A percentile compares a stretch with the other conserved stretches of the same genome.
Evolutionary conservation across 1,140 invertebrate species (phyloP).

Genomic region (Drosophila nikananu): DNA sequence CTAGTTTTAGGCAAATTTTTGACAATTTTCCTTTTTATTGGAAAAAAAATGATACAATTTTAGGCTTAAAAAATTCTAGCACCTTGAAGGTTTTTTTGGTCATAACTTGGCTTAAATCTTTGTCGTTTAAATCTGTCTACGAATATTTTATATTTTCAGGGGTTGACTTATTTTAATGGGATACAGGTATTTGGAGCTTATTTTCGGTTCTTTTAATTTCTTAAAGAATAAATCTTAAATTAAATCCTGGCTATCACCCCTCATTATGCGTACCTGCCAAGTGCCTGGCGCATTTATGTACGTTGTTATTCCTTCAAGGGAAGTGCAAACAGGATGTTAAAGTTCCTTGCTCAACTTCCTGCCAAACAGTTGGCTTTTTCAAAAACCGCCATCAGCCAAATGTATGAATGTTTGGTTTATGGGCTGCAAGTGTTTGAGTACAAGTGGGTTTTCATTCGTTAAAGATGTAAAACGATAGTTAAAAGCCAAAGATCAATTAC

Average conservation of each 20-base stretch:
- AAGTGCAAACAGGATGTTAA: slow-evolving; percentile 64
- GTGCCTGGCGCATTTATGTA: background rate
- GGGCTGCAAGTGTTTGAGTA: background rate
- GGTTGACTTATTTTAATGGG: background rate
- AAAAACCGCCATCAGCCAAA: slow-evolving; percentile 56
- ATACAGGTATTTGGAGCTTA: background rate
- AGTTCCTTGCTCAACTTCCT: slow-evolving; percentile 69
- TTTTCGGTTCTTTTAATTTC: background rate
- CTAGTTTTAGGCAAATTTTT: too few relatives aligned
- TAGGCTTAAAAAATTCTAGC: too few relatives aligned
- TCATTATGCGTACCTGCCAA: slow-evolving; percentile 17
- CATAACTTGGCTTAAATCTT: too few relatives aligned
- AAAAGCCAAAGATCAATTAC: too few relatives aligned
- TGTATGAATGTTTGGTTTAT: slow-evolving; percentile 2
- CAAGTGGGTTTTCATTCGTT: background rate
- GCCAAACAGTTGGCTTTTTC: slow-evolving; percentile 78
- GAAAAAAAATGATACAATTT: too few relatives aligned
- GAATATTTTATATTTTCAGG: background rate
- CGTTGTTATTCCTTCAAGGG: slow-evolving; percentile 10
- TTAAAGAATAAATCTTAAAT: too few relatives aligned
- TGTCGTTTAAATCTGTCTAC: too few relatives aligned
- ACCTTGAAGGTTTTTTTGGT: too few relatives aligned
- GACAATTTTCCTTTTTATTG: too few relatives aligned
- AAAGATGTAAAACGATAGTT: background rate
- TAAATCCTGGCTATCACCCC: background rate